These are phyloP conservation scores for Brachionichthys hirsutus DNA, from an alignment of 2,113 vertebrate species.

Conservation along the genomic window DNA sequence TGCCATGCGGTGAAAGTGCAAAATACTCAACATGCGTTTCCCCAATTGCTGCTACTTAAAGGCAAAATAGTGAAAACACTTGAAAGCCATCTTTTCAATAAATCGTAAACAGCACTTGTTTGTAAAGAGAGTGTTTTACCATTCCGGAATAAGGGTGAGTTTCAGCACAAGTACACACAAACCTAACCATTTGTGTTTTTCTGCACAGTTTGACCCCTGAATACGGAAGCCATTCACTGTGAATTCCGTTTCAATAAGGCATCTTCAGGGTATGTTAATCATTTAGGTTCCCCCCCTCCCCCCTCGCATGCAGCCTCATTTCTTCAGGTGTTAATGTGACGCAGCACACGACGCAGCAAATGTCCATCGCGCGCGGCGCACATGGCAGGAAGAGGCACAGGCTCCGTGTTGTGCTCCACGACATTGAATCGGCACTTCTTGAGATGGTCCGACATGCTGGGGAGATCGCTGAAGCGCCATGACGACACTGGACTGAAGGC, in stretches of 20 bases:
- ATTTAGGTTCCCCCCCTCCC: too few species aligned
- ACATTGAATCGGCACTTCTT: slow-evolving; percentile 91
- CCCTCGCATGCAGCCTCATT: slow-evolving; percentile 74
- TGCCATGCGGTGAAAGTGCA: slow-evolving; percentile 45
- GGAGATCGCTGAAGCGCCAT: slow-evolving; percentile 91
- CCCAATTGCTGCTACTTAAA: slow-evolving; percentile 45
- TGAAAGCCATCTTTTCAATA: slow-evolving; percentile 28
- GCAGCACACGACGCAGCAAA: slow-evolving; percentile 82
- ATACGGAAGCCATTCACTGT: slow-evolving; percentile 70
- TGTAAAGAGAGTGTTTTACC: slow-evolving; percentile 60
- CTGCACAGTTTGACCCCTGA: slow-evolving; percentile 3
- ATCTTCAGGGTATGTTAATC: slow-evolving; percentile 30
- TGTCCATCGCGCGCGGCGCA: slow-evolving; percentile 88
- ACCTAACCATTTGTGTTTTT: slow-evolving; percentile 18
- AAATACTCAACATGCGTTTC: slow-evolving; percentile 37
- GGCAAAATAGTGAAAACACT: slow-evolving; percentile 50
- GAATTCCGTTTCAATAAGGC: slow-evolving; percentile 85
- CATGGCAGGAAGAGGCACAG: slow-evolving; percentile 93
- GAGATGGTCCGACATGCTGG: slow-evolving; percentile 97
- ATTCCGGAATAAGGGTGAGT: slow-evolving; percentile 55
- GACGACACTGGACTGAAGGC: slow-evolving; percentile 90
- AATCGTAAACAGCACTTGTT: slow-evolving; percentile 63
- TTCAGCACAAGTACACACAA: slow-evolving; percentile 72
- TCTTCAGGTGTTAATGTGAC: slow-evolving; percentile 78
- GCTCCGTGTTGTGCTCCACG: slow-evolving; percentile 88